These are phyloP conservation scores for Emydocephalus ijimae DNA, from an alignment of 2,113 vertebrate species.

Conservation along the genomic window DNA sequence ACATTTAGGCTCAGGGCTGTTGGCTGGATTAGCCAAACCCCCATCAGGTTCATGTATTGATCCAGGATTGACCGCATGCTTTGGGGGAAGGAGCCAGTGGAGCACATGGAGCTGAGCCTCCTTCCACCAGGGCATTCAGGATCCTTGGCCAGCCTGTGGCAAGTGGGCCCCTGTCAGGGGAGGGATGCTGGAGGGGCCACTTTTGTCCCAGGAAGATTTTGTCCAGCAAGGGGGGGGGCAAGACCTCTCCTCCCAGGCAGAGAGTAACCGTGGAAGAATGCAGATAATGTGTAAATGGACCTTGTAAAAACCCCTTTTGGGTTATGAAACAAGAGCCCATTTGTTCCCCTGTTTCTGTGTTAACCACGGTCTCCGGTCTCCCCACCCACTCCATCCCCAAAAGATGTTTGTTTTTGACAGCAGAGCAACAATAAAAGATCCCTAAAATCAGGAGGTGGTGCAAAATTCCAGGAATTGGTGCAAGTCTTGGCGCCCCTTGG, in stretches of 20 bases:
- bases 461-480: background rate
- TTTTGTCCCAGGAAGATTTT: background rate
- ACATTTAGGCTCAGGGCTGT: background rate
- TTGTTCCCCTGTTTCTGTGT: background rate
- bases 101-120: background rate
- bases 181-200: background rate
- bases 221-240: background rate
- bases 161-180: background rate
- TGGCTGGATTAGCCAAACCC: background rate
- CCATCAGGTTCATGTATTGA: background rate
- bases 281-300: background rate
- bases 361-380: background rate
- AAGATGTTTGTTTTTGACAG: background rate
- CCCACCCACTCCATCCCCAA: background rate
- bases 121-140: background rate
- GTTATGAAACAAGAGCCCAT: background rate
- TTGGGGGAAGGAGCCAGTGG: background rate
- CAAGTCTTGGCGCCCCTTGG: background rate
- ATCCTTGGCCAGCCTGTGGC: background rate
- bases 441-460: background rate
- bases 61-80: background rate
- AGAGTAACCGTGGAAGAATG: background rate
- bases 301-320: background rate
- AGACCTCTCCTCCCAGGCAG: background rate
- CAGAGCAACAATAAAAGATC: background rate